Percentiles rank a stretch among this genome's conserved stretches.
Evolutionary conservation across 2,888 invertebrate genomes (phyloP).

Genomic region (Pseudococcus longispinus): DNA sequence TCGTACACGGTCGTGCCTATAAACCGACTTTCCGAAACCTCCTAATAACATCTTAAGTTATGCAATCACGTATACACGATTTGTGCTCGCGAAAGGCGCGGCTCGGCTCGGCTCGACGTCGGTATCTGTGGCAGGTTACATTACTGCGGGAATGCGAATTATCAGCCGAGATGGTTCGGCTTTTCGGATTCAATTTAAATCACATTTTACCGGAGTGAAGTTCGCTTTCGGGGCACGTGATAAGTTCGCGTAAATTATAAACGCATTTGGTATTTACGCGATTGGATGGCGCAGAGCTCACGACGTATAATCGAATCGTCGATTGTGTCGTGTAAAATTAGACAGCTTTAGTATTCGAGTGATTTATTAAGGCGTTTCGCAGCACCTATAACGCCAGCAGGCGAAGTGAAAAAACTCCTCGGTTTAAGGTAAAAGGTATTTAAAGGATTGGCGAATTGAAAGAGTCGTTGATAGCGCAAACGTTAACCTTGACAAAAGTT

Average conservation of each 20-base stretch:
- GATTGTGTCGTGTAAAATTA: constrained; percentile 25
- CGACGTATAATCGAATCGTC: constrained; percentile 19
- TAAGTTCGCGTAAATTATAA: constrained; percentile 6
- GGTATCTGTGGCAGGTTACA: background rate
- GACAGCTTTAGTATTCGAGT: constrained; percentile 1
- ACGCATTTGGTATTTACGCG: constrained; percentile 19
- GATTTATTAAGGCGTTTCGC: background rate
- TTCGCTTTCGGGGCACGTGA: background rate
- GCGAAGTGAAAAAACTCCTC: background rate
- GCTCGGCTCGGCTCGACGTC: background rate
- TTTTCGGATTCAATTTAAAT: constrained; percentile 37
- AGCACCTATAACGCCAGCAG: background rate
- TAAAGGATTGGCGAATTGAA: constrained; percentile 1
- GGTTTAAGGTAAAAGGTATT: background rate
- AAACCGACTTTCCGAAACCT: background rate
- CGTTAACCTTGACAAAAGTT: background rate
- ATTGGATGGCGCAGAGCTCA: background rate
- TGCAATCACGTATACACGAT: constrained; percentile 29
- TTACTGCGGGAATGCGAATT: background rate
- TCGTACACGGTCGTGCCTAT: background rate
- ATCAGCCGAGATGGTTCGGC: constrained; percentile 18
- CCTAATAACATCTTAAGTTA: constrained; percentile 8
- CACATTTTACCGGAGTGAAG: constrained; percentile 9
- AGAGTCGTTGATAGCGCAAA: constrained; percentile 2
- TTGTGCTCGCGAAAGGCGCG: background rate